phyloP scores from a whole-genome alignment of 2,888 invertebrate genomes.

The Callinectes sapidus region DNA sequence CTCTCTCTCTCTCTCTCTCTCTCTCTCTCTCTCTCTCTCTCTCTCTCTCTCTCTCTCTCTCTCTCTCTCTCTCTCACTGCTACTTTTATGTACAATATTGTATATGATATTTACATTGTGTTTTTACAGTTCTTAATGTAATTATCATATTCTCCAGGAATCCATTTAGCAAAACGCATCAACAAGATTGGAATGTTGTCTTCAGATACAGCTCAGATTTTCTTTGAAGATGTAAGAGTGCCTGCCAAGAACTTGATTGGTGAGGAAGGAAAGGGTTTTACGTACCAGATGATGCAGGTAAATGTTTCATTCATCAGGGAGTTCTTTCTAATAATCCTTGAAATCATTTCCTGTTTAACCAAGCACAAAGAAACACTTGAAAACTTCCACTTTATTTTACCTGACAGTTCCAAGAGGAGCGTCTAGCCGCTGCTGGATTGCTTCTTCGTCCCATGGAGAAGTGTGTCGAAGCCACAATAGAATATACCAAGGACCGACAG shows the following conservation, averaged over 20 bases:
- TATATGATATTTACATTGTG: neutral
- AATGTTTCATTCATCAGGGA: neutral
- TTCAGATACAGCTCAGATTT: slow-evolving; percentile 79
- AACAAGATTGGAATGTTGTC: slow-evolving; percentile 78
- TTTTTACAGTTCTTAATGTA: neutral
- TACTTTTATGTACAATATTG: neutral
- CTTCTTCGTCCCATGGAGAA: slow-evolving; percentile 75
- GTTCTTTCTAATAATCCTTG: neutral
- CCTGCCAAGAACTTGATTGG: slow-evolving; percentile 78
- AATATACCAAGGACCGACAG: slow-evolving; percentile 77
- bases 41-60: slow-evolving; percentile 26
- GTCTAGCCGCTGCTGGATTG: slow-evolving; percentile 76
- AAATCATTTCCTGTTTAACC: neutral
- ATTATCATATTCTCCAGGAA: slow-evolving; percentile 73
- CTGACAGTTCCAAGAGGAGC: slow-evolving; percentile 79
- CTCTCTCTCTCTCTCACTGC: too few relatives aligned
- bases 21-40: slow-evolving; percentile 37
- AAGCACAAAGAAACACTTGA: neutral
- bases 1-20: slow-evolving; percentile 37
- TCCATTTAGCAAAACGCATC: slow-evolving; percentile 76
- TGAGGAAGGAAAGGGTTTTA: slow-evolving; percentile 78
- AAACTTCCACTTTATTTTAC: neutral
- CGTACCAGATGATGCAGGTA: slow-evolving; percentile 78
- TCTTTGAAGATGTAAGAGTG: slow-evolving; percentile 79
- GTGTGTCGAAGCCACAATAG: slow-evolving; percentile 77